These are phyloP conservation scores for Zhengitettix transpicula DNA, from an alignment of 2,888 invertebrate species.

Conservation along the genomic window DNA sequence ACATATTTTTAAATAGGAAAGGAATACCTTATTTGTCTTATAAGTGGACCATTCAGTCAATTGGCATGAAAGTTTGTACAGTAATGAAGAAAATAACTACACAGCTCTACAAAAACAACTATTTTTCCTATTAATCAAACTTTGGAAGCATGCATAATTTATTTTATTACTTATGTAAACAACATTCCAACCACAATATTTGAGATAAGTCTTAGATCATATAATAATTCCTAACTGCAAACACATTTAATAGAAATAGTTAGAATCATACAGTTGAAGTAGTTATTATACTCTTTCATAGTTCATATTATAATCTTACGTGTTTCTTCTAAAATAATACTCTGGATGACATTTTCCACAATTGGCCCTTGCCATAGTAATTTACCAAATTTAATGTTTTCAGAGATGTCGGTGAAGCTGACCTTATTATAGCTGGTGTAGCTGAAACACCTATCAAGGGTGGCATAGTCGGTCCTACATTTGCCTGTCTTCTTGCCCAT, in stretches of 20 bases:
- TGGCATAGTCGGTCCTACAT: constrained; percentile 71
- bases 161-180: not conserved
- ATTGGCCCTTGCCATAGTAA: not conserved
- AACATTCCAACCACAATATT: not conserved
- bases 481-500: constrained; percentile 67
- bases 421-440: constrained; percentile 68
- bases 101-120: too few relatives aligned
- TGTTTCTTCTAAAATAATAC: not conserved
- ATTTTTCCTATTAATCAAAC: too few relatives aligned
- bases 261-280: too few relatives aligned
- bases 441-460: constrained; percentile 65
- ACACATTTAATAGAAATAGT: too few relatives aligned
- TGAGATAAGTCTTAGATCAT: too few relatives aligned
- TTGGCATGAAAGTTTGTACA: too few relatives aligned
- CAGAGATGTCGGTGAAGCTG: constrained; percentile 51
- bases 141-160: not conserved
- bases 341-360: not conserved
- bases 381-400: not conserved
- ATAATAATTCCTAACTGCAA: too few relatives aligned
- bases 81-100: too few relatives aligned
- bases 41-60: too few relatives aligned
- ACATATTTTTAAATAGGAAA: too few relatives aligned
- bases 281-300: too few relatives aligned
- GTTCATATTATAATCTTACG: not conserved
- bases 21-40: too few relatives aligned